Conservation (phyloP, 2,113 vertebrate genomes). For the Machaerirhynchus nigripectus region DNA sequence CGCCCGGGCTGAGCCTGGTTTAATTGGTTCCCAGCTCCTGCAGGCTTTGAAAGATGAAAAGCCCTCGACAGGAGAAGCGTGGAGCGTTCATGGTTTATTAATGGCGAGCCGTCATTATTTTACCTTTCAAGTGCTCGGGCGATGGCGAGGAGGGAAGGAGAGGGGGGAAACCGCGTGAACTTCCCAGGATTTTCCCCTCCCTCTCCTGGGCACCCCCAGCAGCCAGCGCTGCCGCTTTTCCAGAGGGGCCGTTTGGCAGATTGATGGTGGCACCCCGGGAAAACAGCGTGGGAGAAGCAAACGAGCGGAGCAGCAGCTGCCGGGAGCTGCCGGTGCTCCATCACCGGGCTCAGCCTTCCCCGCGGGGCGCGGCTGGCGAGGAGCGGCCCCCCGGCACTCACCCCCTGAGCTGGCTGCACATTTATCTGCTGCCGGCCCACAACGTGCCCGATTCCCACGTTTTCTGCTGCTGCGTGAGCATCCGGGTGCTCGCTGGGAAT, state of each 20-base stretch:
- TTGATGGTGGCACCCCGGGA: background rate
- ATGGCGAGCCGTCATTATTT: constrained; percentile 31
- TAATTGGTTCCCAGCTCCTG: constrained; percentile 45
- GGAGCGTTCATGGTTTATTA: constrained; percentile 59
- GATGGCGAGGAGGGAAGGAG: background rate
- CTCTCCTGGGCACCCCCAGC: background rate
- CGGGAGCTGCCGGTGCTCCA: background rate
- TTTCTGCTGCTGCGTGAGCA: accelerated
- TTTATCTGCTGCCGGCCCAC: background rate
- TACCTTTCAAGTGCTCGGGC: constrained; percentile 24
- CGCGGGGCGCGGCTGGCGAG: accelerated
- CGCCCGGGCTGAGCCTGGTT: background rate
- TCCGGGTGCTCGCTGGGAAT: background rate
- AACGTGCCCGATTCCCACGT: background rate
- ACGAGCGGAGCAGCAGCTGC: background rate
- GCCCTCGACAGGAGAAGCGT: background rate
- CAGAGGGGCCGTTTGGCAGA: background rate
- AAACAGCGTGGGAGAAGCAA: background rate
- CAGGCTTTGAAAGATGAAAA: constrained; percentile 56
- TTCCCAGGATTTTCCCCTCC: background rate
- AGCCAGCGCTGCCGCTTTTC: accelerated
- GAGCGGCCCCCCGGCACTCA: background rate
- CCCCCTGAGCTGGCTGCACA: background rate
- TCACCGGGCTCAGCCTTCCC: background rate
- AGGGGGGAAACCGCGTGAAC: background rate